These are phyloP conservation scores for Cettia cetti DNA, from an alignment of 2,113 vertebrate genomes.

Conservation along the genomic window DNA sequence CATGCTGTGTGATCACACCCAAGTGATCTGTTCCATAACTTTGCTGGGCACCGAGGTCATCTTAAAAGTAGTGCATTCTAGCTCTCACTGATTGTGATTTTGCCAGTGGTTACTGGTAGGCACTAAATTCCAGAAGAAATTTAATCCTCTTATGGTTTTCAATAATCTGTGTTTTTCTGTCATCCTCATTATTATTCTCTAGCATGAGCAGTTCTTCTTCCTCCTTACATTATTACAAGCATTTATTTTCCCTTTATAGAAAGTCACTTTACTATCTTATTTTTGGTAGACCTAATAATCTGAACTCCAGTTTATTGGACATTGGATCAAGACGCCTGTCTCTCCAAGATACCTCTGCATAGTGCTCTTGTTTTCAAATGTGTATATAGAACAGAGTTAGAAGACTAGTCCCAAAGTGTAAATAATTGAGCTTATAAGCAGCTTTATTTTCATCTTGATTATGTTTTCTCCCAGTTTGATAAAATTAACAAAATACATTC, in stretches of 20 bases:
- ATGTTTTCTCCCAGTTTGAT: background rate
- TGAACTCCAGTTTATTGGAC: background rate
- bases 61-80: background rate
- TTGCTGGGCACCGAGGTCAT: background rate
- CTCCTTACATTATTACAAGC: background rate
- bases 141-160: background rate
- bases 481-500: background rate
- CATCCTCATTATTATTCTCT: background rate
- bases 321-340: background rate
- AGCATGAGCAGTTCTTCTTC: background rate
- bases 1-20: fast-evolving
- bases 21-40: background rate
- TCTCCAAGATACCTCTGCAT: background rate
- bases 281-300: background rate
- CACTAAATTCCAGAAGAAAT: background rate
- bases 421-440: background rate
- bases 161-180: background rate
- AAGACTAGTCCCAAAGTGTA: background rate
- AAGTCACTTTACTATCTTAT: background rate
- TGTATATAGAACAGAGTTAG: background rate
- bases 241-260: background rate
- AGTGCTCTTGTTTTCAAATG: background rate
- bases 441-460: background rate
- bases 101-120: background rate
- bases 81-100: background rate